Evolutionary conservation across 1,140 invertebrate genomes (phyloP).

Genomic region (Artemia franciscana): DNA sequence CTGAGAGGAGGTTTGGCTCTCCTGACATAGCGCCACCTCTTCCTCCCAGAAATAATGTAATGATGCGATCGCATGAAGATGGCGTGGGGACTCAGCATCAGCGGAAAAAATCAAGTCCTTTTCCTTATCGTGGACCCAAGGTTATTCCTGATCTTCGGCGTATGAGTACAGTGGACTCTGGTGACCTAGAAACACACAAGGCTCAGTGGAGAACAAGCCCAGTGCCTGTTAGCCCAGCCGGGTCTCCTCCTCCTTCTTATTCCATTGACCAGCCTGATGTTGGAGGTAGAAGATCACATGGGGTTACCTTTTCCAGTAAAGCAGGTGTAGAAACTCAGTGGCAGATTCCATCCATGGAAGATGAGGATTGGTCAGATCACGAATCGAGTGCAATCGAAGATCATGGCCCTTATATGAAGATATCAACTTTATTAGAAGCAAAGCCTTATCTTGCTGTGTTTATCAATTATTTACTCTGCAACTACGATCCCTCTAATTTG

Average conservation of each 20-base stretch:
- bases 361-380: conserved; percentile 68
- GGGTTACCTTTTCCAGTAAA: neutral
- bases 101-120: conserved; percentile 40
- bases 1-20: neutral
- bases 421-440: conserved; percentile 39
- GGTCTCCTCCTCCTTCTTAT: conserved; percentile 67
- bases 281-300: neutral
- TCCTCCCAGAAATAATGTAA: conserved; percentile 4
- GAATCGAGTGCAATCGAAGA: conserved; percentile 44
- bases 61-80: neutral
- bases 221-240: conserved; percentile 39
- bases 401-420: conserved; percentile 51
- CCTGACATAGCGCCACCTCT: conserved; percentile 2
- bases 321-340: conserved; percentile 27
- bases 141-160: conserved; percentile 22
- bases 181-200: conserved; percentile 23
- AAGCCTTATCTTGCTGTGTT: conserved; percentile 67
- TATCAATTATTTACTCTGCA: conserved; percentile 63
- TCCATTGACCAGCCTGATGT: neutral
- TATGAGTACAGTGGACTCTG: conserved; percentile 33
- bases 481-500: conserved; percentile 58
- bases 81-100: conserved; percentile 25
- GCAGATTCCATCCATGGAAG: conserved; percentile 79
- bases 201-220: conserved; percentile 5
- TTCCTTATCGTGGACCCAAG: conserved; percentile 28